A percentile compares a stretch with the other conserved stretches of the same genome.
These are phyloP conservation scores for Hippopotamus amphibius DNA, from an alignment of 2,113 vertebrate species.

Conservation along the genomic window DNA sequence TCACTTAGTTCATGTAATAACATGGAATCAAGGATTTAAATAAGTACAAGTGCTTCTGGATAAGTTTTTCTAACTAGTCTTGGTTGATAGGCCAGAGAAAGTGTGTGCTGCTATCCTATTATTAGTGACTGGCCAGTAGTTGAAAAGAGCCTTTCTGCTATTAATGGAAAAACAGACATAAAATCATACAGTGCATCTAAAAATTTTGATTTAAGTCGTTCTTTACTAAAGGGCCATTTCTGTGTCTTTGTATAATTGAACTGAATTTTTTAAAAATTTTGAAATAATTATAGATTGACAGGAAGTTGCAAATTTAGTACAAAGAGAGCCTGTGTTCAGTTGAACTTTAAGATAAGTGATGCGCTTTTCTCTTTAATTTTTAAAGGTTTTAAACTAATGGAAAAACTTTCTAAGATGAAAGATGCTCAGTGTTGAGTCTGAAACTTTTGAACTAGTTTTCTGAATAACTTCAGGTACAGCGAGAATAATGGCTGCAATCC, in stretches of 20 bases:
- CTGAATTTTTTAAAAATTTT: not conserved
- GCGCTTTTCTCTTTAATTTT: not conserved
- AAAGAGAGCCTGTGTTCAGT: not conserved
- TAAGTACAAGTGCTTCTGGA: not conserved
- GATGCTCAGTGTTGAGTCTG: not conserved
- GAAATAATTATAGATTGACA: not conserved
- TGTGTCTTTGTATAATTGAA: constrained; percentile 4
- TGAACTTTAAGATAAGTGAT: constrained; percentile 4
- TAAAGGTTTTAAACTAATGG: not conserved
- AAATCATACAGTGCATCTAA: not conserved
- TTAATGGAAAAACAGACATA: not conserved
- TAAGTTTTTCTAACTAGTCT: not conserved
- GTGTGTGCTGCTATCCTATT: not conserved
- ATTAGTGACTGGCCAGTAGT: not conserved
- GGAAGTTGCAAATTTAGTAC: constrained; percentile 30
- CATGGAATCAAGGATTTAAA: not conserved
- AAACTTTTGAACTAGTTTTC: constrained; percentile 38
- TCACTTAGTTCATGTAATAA: not conserved
- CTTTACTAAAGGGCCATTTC: constrained; percentile 26
- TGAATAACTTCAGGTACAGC: not conserved
- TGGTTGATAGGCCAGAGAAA: not conserved
- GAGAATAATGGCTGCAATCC: constrained; percentile 6
- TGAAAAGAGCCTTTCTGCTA: not conserved
- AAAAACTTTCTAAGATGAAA: not conserved
- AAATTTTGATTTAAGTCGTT: constrained; percentile 7